Base-by-base conservation (phyloP, 2,113 vertebrate species). In the Alethe castanea region DNA sequence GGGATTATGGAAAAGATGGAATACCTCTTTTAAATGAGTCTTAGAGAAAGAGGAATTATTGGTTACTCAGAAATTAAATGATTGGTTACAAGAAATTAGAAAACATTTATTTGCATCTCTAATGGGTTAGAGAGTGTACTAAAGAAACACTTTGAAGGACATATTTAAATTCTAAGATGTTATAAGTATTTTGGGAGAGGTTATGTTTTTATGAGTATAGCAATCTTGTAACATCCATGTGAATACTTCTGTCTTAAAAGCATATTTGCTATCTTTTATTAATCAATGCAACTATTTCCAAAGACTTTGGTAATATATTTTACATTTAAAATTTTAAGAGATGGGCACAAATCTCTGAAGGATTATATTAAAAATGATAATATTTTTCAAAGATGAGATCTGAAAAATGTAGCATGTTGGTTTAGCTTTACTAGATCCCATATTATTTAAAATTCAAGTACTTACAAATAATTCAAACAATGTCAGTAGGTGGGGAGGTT, bases 401-500 rank as follows among this genome's bases (percentile, higher is more conserved):
- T 81, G 44, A 60, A 92, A 83, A 73, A 59, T 35, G 20, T 14
- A 90, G 1, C 14, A 19, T 45, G 13, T 26, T 66, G 5, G 2
- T 74, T 93, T 81, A 65, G 3, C 20, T 69, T 56, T 14, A 8
- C 13, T 80, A 54, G 60, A 45, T 15, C 38, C 8, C 45, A 71
- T 35, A 44, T 60, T 74, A 67, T 77, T 90, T 71, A 19, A 57
- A 77, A 86, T 76, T 57, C 2, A 61, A 54, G 9, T 25, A 4
- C 24, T 86, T 72, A 42, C 8, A 88, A 83, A 56, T 38, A 92
- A 66, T 28, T 5, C 1, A 48, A 10, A 16, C 6, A 56, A 2
- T 31, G 17, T 19, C 20, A 52, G 11, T n/a, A 28, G 24, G 3
- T 1, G 3, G 24, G 28, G 1, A 2, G 20, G 17, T n/a, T 25